Conservation (phyloP, 2,113 vertebrate species). For the Acrocephalus arundinaceus region DNA sequence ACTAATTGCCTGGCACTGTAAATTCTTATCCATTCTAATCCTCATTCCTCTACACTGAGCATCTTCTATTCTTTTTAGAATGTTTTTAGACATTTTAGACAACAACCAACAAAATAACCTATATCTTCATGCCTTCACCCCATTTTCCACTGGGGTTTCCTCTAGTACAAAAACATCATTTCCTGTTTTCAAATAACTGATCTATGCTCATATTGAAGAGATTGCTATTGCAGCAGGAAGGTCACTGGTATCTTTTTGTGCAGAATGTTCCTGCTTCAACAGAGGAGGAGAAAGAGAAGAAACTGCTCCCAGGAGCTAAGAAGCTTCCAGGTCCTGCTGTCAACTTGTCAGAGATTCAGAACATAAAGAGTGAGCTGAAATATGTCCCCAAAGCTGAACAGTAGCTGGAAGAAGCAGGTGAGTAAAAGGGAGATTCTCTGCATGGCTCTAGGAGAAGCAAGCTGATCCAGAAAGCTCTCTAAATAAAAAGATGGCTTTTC, state of each 20-base stretch:
- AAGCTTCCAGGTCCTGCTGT: constrained; percentile 91
- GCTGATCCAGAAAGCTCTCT: neutral
- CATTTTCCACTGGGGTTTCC: neutral
- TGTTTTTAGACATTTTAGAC: neutral
- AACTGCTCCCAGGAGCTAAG: constrained; percentile 86
- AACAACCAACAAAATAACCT: neutral
- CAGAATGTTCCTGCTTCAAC: constrained; percentile 58
- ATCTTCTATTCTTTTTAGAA: neutral
- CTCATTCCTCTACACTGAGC: neutral
- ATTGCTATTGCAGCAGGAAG: neutral
- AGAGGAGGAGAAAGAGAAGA: constrained; percentile 84
- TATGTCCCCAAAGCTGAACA: constrained; percentile 81
- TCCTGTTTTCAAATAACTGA: neutral
- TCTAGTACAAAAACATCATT: neutral
- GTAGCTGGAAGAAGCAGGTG: constrained; percentile 68
- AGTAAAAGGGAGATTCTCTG: constrained; percentile 41
- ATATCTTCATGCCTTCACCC: neutral
- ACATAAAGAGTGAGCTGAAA: constrained; percentile 91
- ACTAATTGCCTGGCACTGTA: neutral
- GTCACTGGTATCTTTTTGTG: constrained; percentile 15
- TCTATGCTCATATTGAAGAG: neutral
- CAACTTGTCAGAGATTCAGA: constrained; percentile 94
- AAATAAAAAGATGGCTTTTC: neutral
- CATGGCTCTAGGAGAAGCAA: neutral
- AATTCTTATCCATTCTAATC: neutral